Evolutionary conservation across 2,888 invertebrate genomes (phyloP).

Genomic region (Meandrusa payeni): DNA sequence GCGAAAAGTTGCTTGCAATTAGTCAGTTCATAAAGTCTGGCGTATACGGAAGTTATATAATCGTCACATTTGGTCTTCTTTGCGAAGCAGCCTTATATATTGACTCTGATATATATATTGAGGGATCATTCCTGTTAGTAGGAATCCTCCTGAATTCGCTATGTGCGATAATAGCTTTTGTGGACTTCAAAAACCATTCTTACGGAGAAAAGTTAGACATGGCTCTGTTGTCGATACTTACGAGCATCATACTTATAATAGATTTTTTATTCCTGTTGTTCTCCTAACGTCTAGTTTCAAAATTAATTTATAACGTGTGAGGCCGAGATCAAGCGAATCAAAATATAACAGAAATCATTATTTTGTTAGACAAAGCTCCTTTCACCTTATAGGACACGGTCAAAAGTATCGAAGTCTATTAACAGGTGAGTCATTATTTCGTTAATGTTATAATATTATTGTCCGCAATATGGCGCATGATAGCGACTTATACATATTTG

Average conservation of each 20-base stretch:
- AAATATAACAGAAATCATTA: constrained; percentile 1
- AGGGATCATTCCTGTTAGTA: constrained; percentile 34
- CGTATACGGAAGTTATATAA: constrained; percentile 43
- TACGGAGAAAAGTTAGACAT: constrained; percentile 39
- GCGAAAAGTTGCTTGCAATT: constrained; percentile 31
- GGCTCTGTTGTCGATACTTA: constrained; percentile 39
- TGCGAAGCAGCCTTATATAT: constrained; percentile 45
- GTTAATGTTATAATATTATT: background rate
- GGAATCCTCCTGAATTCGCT: constrained; percentile 39
- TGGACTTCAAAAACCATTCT: constrained; percentile 33
- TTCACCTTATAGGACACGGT: constrained; percentile 24
- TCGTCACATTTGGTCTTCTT: constrained; percentile 47
- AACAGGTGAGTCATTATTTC: constrained; percentile 2
- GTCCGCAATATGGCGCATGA: too few relatives aligned
- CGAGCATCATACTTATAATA: constrained; percentile 34
- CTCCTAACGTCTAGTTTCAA: constrained; percentile 1
- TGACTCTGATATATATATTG: constrained; percentile 36
- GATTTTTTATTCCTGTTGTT: constrained; percentile 37
- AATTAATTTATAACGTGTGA: constrained; percentile 1
- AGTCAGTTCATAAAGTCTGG: constrained; percentile 47
- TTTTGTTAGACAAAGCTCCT: constrained; percentile 1
- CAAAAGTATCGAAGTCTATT: constrained; percentile 1
- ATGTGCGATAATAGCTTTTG: constrained; percentile 36
- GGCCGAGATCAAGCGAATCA: background rate
- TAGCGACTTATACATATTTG: too few relatives aligned